phyloP scores from a whole-genome alignment of 37 sponge, comb jelly and placozoan genomes.

The Oopsacas minuta region DNA sequence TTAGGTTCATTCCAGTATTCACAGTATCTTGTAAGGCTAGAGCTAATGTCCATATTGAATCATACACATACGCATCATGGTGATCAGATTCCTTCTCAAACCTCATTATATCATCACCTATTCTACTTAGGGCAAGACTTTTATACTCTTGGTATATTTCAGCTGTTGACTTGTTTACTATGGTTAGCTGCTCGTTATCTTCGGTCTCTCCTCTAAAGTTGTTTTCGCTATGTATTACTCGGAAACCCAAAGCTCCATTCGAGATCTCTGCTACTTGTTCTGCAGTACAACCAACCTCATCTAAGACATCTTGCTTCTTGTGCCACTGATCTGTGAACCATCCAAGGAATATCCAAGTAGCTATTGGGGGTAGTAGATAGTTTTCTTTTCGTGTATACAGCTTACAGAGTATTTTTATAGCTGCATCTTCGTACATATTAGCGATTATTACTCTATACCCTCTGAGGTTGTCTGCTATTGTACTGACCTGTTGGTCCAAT shows the following conservation, averaged over 20 bases:
- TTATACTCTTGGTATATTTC: neutral
- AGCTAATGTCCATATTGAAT: neutral
- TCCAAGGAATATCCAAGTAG: slow-evolving; percentile 10
- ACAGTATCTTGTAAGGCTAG: neutral
- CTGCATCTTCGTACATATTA: neutral
- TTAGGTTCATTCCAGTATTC: neutral
- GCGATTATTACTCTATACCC: neutral
- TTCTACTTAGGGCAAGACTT: neutral
- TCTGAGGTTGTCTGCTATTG: neutral
- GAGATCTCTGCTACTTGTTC: neutral
- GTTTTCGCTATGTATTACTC: neutral
- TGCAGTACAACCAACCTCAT: neutral
- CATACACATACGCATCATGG: slow-evolving; percentile 6
- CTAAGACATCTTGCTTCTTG: neutral
- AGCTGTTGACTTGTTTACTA: neutral
- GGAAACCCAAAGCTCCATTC: neutral
- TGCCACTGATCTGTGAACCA: slow-evolving; percentile 12
- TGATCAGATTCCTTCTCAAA: neutral
- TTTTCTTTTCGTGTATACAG: neutral
- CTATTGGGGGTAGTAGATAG: neutral
- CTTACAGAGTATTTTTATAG: neutral
- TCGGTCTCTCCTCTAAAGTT: neutral
- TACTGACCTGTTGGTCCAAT: neutral
- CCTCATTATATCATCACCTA: neutral
- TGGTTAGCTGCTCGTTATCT: neutral